Evolutionary conservation across 2,888 invertebrate genomes (phyloP), one percentile per base, ranked within the genome.

Genomic region (Minunthozetes semirufus): DNA sequence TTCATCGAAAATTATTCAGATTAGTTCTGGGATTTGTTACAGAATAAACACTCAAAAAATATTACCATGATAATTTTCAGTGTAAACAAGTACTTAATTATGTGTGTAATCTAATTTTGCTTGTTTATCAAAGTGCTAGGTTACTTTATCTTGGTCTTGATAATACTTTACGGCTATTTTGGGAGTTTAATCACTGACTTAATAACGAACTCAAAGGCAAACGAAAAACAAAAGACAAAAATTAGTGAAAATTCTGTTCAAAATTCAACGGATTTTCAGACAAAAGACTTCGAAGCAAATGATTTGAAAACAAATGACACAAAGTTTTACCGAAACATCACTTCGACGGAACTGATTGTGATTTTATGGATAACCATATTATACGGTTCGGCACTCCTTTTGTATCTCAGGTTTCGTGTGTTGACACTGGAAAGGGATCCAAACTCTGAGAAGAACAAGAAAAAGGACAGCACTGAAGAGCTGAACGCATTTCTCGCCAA

Each of bases 381-480:
- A 42, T 68, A 68, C 22, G 68, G 68, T 3, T 68, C 68, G 13
- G 33, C 33, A 6, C 68, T 68, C 2, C 38, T 68, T n/a, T 42
- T 68, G 25, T 68, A 38, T 42, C 46, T 68, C 0, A 4, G 68
- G 13, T 68, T 68, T 17, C 33, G 22, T n/a, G 46, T 68, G 2
- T 13, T 68, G 22, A 68, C 33, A 22, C 42, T 68, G 68, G 68
- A 68, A 68, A 38, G 68, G 46, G 68, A 68, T 38, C 68, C 42
- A 8, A 42, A 38, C 13, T n/a, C 38, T 11, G 61, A 61, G 29
- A 61, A 61, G 15, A n/a, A 42, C 1, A 68, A 68, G n/a, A 38
- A 68, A 22, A 22, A 22, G 38, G 68, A 68, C 46, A 68, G 68
- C 42, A 22, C 68, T 42, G 68, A 68, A n/a, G 68, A 68, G 22